Evolutionary conservation across 2,797 vertebrate species (phyloP).

Genomic region (Anas georgica): DNA sequence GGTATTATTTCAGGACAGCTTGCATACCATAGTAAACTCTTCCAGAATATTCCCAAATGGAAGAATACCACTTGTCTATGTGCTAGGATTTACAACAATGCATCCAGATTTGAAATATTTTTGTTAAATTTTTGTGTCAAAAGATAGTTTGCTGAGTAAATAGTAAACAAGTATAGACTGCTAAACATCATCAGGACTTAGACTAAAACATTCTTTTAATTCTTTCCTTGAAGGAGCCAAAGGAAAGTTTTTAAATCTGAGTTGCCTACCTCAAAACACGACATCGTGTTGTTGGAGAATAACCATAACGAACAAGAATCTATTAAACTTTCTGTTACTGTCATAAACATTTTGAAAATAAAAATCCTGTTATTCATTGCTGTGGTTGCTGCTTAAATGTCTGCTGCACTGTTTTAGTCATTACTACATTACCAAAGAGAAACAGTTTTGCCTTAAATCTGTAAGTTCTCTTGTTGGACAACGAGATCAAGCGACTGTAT

Average conservation of each 20-base stretch:
- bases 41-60: not conserved
- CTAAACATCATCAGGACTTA: not conserved
- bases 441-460: not conserved
- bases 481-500: not conserved
- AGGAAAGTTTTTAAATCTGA: not conserved
- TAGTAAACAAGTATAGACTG: not conserved
- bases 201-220: not conserved
- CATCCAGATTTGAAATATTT: not conserved
- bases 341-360: not conserved
- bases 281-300: not conserved
- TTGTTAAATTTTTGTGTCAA: not conserved
- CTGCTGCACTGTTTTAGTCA: not conserved
- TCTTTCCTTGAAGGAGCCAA: not conserved
- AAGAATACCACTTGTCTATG: fast-evolving
- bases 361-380: not conserved
- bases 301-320: not conserved
- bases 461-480: not conserved
- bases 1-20: not conserved
- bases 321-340: not conserved
- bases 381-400: not conserved
- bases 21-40: not conserved
- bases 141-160: not conserved
- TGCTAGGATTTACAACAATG: not conserved
- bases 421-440: not conserved
- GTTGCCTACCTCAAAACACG: not conserved